Percentiles rank a stretch among this genome's conserved stretches.
Conservation (phyloP, 1,140 invertebrate genomes). For the Drosophila sulfurigaster region DNA sequence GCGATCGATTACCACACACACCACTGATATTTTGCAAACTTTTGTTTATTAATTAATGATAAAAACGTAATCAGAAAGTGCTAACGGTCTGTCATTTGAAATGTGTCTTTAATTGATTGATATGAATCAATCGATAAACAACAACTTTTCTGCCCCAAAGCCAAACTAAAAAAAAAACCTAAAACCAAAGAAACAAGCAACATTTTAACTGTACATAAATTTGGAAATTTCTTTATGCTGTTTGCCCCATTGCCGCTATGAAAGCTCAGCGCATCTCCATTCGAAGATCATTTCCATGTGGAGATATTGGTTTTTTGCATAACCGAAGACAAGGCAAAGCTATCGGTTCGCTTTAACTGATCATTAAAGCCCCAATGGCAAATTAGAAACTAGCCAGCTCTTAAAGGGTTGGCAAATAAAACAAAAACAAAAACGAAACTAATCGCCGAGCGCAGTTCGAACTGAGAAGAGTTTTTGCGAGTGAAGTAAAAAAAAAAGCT, state of each 20-base stretch:
- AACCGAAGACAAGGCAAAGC: slow-evolving; percentile 11
- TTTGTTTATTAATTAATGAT: slow-evolving; percentile 68
- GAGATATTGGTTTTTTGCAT: slow-evolving; percentile 27
- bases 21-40: slow-evolving; percentile 35
- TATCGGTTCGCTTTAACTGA: slow-evolving; percentile 27
- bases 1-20: slow-evolving; percentile 38
- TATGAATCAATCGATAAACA: slow-evolving; percentile 50
- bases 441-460: slow-evolving; percentile 6
- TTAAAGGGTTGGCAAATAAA: slow-evolving; percentile 11
- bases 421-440: background rate
- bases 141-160: slow-evolving; percentile 58
- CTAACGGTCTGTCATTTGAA: slow-evolving; percentile 60
- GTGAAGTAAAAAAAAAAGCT: slow-evolving; percentile 5
- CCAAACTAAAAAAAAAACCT: slow-evolving; percentile 29
- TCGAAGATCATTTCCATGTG: slow-evolving; percentile 24
- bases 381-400: slow-evolving; percentile 63
- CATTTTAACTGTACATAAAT: slow-evolving; percentile 40
- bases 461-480: slow-evolving; percentile 8
- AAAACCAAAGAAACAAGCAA: slow-evolving; percentile 1
- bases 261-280: background rate
- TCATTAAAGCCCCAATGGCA: slow-evolving; percentile 58
- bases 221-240: slow-evolving; percentile 30
- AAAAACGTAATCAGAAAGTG: slow-evolving; percentile 74
- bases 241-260: slow-evolving; percentile 37
- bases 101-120: slow-evolving; percentile 66